These are phyloP conservation scores for Drosophila barbarae DNA, from an alignment of 2,888 invertebrate genomes.

Conservation along the genomic window DNA sequence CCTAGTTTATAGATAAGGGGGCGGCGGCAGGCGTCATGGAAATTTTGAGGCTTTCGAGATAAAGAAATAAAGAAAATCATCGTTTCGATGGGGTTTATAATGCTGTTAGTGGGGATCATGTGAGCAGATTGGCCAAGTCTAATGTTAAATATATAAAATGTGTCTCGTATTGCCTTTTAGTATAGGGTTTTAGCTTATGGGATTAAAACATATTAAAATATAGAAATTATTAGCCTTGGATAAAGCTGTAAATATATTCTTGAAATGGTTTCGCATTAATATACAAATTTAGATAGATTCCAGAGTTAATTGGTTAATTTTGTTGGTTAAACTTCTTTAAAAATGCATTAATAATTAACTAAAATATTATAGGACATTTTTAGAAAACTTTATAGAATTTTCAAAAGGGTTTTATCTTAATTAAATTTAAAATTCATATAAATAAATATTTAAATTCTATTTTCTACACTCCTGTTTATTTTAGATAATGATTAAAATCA, in stretches of 20 bases:
- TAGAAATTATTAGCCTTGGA: neutral
- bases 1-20: slow-evolving; percentile 39
- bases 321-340: neutral
- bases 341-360: neutral
- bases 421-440: no score
- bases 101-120: neutral
- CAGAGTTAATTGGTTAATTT: neutral
- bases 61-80: slow-evolving; percentile 5
- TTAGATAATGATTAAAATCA: neutral
- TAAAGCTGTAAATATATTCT: neutral
- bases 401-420: no score
- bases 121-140: neutral
- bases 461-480: neutral
- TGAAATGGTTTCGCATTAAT: neutral
- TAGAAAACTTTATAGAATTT: neutral
- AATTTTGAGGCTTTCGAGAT: slow-evolving; percentile 36
- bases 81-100: slow-evolving; percentile 1
- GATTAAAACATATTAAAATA: neutral
- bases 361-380: neutral
- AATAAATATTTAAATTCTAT: neutral
- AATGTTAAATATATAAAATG: neutral
- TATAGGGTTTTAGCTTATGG: neutral
- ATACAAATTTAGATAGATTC: neutral
- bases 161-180: neutral
- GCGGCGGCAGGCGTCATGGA: slow-evolving; percentile 52